Evolutionary conservation across 2,797 vertebrate species (phyloP).

Genomic region (Carapus acus): DNA sequence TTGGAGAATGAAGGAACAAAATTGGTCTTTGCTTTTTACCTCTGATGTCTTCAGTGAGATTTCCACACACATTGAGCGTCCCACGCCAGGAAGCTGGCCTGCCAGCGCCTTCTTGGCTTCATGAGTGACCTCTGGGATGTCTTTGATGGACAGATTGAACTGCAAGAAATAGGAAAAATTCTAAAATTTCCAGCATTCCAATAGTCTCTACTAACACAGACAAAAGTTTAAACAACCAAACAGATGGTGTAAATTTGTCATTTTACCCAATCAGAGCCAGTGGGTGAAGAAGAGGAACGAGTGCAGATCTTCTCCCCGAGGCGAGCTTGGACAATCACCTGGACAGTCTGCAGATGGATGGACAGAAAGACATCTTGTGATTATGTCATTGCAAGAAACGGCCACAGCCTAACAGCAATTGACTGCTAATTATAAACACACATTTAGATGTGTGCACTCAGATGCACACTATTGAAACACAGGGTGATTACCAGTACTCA

Average conservation of each 20-base stretch:
- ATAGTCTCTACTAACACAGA: no score
- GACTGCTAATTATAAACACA: no score
- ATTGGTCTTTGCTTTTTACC: slow-evolving; percentile 64
- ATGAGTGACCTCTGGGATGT: slow-evolving; percentile 98
- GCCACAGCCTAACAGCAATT: no score
- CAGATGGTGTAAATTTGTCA: not conserved
- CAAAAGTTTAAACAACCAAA: no score
- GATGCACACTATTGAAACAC: no score
- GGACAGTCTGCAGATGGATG: slow-evolving; percentile 79
- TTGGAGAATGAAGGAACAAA: no score
- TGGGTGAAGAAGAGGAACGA: slow-evolving; percentile 91
- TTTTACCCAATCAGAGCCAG: slow-evolving; percentile 96
- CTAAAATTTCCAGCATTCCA: no score
- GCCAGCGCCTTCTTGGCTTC: slow-evolving; percentile 97
- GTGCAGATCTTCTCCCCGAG: slow-evolving; percentile 97
- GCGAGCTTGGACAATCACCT: slow-evolving; percentile 97
- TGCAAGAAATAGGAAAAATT: slow-evolving; percentile 51
- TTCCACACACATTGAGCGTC: slow-evolving; percentile 98
- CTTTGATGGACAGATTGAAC: slow-evolving; percentile 99
- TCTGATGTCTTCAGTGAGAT: slow-evolving; percentile 98
- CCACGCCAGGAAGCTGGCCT: slow-evolving; percentile 90
- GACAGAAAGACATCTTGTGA: no score
- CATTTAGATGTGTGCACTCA: no score
- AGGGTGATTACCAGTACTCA: no score
- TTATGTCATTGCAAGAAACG: no score